These are phyloP conservation scores for Theonella swinhoei DNA, from an alignment of 37 sponge, comb jelly and placozoan species.

Conservation along the genomic window DNA sequence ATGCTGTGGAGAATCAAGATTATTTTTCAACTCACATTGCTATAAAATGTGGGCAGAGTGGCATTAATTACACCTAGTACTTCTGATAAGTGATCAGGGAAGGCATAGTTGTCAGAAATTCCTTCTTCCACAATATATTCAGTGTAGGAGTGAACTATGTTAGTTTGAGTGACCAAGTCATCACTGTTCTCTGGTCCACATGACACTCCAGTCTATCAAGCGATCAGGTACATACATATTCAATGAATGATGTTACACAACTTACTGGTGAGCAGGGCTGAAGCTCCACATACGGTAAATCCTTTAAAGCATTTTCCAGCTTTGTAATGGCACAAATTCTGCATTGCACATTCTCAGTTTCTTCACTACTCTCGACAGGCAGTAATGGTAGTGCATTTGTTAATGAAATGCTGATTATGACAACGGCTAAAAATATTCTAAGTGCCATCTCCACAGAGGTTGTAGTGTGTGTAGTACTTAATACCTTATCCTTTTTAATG, in stretches of 20 bases:
- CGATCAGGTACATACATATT: neutral
- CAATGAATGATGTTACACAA: neutral
- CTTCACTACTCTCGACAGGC: too few species aligned
- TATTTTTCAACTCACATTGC: too few species aligned
- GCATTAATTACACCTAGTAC: neutral
- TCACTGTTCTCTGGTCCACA: neutral
- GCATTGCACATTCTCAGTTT: neutral
- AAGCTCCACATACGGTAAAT: neutral
- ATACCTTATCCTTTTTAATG: too few species aligned
- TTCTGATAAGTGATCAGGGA: neutral
- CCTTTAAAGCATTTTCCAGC: neutral
- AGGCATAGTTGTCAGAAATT: neutral
- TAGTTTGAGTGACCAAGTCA: neutral
- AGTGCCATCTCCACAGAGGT: too few species aligned
- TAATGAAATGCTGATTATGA: too few species aligned
- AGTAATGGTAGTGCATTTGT: too few species aligned
- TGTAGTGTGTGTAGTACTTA: too few species aligned
- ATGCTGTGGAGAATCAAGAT: too few species aligned
- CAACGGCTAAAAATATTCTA: too few species aligned
- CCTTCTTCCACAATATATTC: neutral
- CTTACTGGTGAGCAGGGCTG: neutral
- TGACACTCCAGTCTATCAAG: neutral
- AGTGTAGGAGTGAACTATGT: neutral
- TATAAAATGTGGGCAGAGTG: too few species aligned
- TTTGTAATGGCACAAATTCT: neutral